Conservation (phyloP, 2,797 vertebrate genomes). For the Mormyrus proboscirostris region DNA sequence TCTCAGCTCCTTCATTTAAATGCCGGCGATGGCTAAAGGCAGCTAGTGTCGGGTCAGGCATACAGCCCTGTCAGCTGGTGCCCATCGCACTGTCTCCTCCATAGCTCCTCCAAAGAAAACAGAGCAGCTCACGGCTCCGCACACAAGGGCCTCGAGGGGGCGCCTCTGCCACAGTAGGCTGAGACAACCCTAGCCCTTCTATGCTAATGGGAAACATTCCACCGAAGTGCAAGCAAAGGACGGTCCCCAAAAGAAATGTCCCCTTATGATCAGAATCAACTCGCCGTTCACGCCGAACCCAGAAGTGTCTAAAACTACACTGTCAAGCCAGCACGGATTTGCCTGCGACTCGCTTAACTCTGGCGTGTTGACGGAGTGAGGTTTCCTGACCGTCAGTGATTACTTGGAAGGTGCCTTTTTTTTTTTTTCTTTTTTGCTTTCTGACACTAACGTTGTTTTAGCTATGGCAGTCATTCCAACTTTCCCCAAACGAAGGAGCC, state of each 20-base stretch:
- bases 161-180: background rate
- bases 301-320: background rate
- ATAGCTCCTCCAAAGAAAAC: background rate
- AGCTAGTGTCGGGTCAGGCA: background rate
- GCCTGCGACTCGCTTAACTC: background rate
- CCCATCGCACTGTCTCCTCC: background rate
- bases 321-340: background rate
- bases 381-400: background rate
- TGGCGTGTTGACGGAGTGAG: background rate
- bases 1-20: background rate
- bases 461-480: background rate
- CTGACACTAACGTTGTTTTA: background rate
- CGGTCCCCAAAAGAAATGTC: background rate
- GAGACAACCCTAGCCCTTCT: background rate
- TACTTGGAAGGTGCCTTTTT: background rate
- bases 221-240: background rate
- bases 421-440: background rate
- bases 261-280: background rate
- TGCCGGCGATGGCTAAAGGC: background rate
- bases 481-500: background rate
- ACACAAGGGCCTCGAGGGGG: background rate
- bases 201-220: background rate
- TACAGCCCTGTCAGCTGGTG: background rate
- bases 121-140: background rate
- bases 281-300: background rate